Percentiles rank a stretch among this genome's conserved stretches.
phyloP scores from a whole-genome alignment of 2,888 invertebrate species.

The Bhutanitis thaidina region DNA sequence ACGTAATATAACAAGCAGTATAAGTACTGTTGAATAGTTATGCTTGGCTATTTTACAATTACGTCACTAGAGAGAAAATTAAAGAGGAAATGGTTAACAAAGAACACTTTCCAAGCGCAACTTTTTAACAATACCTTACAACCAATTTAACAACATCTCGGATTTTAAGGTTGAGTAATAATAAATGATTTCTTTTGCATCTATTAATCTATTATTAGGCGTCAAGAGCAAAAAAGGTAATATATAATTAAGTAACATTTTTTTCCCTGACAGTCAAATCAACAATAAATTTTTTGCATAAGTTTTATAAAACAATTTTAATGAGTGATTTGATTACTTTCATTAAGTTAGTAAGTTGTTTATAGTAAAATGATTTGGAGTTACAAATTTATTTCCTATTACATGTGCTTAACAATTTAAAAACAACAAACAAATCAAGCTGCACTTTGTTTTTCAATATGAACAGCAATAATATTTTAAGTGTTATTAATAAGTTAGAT shows the following conservation, averaged over 20 bases:
- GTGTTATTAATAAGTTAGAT: neutral
- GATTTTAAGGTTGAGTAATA: constrained; percentile 3
- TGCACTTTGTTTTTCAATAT: no score
- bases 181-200: neutral
- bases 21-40: constrained; percentile 27
- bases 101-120: constrained; percentile 12
- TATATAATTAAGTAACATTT: no score
- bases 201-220: neutral
- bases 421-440: no score
- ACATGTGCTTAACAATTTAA: no score
- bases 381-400: no score
- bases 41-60: constrained; percentile 2
- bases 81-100: neutral
- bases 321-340: neutral
- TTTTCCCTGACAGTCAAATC: no score
- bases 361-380: neutral
- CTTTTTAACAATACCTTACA: constrained; percentile 9
- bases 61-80: neutral
- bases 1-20: constrained; percentile 55
- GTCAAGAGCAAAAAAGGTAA: no score
- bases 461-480: no score
- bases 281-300: no score
- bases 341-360: neutral
- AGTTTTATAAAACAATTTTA: neutral
- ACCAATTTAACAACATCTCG: constrained; percentile 14